These are phyloP conservation scores for Mixornis gularis DNA, from an alignment of 2,113 vertebrate genomes.

Conservation along the genomic window DNA sequence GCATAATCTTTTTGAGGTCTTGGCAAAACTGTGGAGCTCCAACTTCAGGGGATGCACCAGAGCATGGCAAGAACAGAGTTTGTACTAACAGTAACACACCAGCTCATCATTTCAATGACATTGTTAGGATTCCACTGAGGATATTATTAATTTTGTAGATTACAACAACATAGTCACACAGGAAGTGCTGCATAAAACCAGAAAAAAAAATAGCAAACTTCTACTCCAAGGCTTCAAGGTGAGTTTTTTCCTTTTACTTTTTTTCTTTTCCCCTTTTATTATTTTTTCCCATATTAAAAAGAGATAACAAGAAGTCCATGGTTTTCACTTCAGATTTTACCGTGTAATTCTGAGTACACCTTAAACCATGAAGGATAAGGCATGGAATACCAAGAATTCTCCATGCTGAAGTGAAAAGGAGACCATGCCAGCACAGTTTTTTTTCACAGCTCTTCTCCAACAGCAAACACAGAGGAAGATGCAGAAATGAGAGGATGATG, in stretches of 20 bases:
- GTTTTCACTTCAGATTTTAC: constrained; percentile 47
- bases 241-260: rapidly evolving
- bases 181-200: background rate
- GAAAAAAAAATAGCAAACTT: background rate
- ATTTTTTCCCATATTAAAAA: background rate
- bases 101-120: background rate
- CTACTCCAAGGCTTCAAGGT: background rate
- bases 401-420: background rate
- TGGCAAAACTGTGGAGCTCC: background rate
- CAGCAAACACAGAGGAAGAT: background rate
- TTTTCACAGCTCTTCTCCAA: background rate
- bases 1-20: background rate
- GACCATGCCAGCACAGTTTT: background rate
- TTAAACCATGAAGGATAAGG: constrained; percentile 10
- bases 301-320: background rate
- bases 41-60: background rate
- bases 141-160: background rate
- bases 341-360: background rate
- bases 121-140: background rate
- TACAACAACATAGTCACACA: background rate
- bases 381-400: constrained; percentile 16
- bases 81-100: background rate
- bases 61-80: background rate
- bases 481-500: background rate
- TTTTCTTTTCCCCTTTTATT: background rate